Evolutionary conservation across 1,140 invertebrate genomes (phyloP).

Genomic region (Brachionus angularis): DNA sequence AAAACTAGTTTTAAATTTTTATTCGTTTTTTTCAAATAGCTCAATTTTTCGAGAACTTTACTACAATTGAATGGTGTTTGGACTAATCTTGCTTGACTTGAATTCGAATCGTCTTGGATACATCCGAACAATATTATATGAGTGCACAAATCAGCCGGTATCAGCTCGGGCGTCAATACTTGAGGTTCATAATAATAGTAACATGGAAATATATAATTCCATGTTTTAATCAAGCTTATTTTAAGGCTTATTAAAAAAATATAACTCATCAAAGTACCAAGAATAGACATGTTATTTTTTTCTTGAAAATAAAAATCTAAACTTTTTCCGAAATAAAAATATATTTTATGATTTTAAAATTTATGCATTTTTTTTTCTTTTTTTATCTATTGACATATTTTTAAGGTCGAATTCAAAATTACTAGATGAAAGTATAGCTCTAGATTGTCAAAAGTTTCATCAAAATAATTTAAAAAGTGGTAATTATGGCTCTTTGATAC

Average conservation of each 20-base stretch:
- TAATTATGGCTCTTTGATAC: conserved; percentile 78
- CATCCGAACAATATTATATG: conserved; percentile 1
- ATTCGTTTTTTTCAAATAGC: neutral
- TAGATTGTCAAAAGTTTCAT: conserved; percentile 55
- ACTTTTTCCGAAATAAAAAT: neutral
- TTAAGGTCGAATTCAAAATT: conserved; percentile 71
- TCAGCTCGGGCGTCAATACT: neutral
- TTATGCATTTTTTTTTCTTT: neutral
- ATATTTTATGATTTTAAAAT: too few relatives aligned
- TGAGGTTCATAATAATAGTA: conserved; percentile 5
- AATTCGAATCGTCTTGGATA: neutral
- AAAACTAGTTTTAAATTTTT: neutral
- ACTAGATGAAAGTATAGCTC: conserved; percentile 70
- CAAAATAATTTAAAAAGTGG: conserved; percentile 76
- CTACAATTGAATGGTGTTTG: neutral
- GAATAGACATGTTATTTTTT: too few relatives aligned
- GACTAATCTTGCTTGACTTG: neutral
- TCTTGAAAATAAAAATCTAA: too few relatives aligned
- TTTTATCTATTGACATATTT: too few relatives aligned
- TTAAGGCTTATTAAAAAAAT: neutral
- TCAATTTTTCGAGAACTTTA: neutral
- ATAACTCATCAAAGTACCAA: too few relatives aligned
- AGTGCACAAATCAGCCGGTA: conserved; percentile 3
- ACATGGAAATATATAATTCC: conserved; percentile 10
- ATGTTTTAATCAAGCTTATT: too few relatives aligned